These are phyloP conservation scores for Marasmarcha lunaedactyla DNA, from an alignment of 2,888 invertebrate genomes.

Conservation along the genomic window DNA sequence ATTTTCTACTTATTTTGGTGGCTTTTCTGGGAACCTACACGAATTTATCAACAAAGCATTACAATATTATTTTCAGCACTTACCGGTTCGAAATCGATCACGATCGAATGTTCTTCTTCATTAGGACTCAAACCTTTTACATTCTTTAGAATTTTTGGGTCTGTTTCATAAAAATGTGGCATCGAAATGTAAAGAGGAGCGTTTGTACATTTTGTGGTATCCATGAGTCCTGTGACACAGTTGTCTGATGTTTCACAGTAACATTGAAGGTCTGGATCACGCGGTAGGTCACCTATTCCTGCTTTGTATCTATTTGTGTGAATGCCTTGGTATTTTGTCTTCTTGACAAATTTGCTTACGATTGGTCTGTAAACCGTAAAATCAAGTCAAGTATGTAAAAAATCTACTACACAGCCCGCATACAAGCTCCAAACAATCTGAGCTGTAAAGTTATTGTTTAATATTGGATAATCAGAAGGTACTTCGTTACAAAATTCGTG, in stretches of 20 bases:
- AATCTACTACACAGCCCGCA: too few species aligned
- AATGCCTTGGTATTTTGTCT: neutral
- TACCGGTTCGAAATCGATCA: neutral
- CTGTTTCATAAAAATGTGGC: neutral
- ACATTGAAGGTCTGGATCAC: neutral
- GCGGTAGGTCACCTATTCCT: neutral
- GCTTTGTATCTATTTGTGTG: neutral
- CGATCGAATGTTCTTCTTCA: neutral
- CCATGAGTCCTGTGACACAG: neutral
- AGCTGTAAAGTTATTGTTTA: too few species aligned
- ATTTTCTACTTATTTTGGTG: too few species aligned
- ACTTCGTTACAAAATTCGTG: too few species aligned
- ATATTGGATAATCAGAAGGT: too few species aligned
- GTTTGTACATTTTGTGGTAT: neutral
- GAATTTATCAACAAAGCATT: too few species aligned
- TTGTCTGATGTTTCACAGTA: neutral
- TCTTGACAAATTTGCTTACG: neutral
- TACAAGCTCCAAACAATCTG: too few species aligned
- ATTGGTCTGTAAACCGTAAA: neutral
- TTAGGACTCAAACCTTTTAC: neutral
- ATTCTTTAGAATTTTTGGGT: neutral
- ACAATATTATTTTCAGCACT: too few species aligned
- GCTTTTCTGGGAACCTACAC: too few species aligned
- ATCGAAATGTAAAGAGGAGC: neutral
- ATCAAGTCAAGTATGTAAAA: too few species aligned